Base-by-base conservation (phyloP, 1,140 invertebrate species). In the Venustaconcha ellipsiformis region DNA sequence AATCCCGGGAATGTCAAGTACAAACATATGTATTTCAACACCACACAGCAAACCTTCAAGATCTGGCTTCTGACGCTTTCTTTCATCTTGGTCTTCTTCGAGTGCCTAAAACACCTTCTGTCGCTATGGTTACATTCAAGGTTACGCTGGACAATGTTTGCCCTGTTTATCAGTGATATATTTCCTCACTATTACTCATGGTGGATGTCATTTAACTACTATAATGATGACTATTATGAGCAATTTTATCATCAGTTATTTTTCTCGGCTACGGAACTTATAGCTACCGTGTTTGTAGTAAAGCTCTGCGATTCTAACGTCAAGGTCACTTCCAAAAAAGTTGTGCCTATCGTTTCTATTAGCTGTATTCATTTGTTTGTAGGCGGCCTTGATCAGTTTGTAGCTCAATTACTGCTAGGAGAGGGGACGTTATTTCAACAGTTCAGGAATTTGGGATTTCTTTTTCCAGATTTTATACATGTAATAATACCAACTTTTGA, bases 21-120 rank as follows among this genome's bases (percentile, higher is more conserved):
- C 85, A 95, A 95, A 85, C 94, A 95, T 82, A 92, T 95, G 85
- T 95, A 95, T 86, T 95, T 95, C 87, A 95, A 95, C 86, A 92
- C 93, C 48, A 95, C 94, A 4, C 83, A 88, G 26, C 94, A 94
- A 74, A 93, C 92, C 13, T 89, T 94, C 64, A 94, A 94, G 90
- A 95, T 95, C 82, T 95, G 94, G 94, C 87, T 92, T n/a, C 84
- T 93, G 1, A 92, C 93, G 4, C 92, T 94, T 4, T 78, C 93
- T 18, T 92, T 91, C 30, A 86, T 94, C 8, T 91, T 95, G 67
- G 83, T 89, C 2, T 88, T 94, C 57, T 95, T 95, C 84, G 94
- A 95, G 88, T 91, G 92, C 70, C 86, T 93, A 8, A 93, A 93
- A 83, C 91, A 92, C 78, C 84, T 94, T 48, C 88, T 92, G 37